These are phyloP conservation scores for Lacerta bilineata DNA, from an alignment of 2,797 vertebrate genomes.

Conservation along the genomic window DNA sequence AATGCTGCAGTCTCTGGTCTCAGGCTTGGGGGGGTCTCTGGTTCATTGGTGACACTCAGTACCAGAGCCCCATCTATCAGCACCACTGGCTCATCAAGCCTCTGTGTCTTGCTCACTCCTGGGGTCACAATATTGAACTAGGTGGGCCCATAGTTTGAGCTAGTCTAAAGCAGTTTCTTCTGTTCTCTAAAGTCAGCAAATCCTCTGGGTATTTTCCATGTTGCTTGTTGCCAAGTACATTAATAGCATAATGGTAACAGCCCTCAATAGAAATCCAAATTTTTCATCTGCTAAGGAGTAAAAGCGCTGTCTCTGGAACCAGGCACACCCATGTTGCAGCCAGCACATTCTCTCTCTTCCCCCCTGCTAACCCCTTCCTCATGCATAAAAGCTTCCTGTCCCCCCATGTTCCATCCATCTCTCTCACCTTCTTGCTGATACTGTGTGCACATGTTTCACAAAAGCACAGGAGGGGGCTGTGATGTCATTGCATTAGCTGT, in stretches of 20 bases:
- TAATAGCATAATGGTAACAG: neutral
- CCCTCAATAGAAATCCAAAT: neutral
- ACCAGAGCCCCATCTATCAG: no score
- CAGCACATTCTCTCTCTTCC: neutral
- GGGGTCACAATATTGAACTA: neutral
- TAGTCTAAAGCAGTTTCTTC: no score
- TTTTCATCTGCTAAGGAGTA: neutral
- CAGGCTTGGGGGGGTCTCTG: no score
- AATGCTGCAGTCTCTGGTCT: no score
- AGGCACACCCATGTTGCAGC: neutral
- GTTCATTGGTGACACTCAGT: no score
- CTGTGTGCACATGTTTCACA: neutral
- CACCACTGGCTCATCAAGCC: no score
- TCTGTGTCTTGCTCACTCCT: no score
- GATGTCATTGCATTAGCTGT: conserved; percentile 7
- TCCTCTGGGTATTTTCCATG: neutral
- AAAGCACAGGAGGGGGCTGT: conserved; percentile 15
- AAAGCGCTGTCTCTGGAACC: neutral
- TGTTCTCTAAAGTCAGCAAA: neutral
- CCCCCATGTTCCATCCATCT: neutral
- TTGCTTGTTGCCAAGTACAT: neutral
- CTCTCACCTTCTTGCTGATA: neutral
- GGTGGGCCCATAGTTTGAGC: neutral
- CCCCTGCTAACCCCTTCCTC: neutral
- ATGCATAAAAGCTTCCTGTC: neutral